Evolutionary conservation across 2,888 invertebrate genomes (phyloP), one percentile per base, ranked within the genome.

Genomic region (Capitulum mitella): DNA sequence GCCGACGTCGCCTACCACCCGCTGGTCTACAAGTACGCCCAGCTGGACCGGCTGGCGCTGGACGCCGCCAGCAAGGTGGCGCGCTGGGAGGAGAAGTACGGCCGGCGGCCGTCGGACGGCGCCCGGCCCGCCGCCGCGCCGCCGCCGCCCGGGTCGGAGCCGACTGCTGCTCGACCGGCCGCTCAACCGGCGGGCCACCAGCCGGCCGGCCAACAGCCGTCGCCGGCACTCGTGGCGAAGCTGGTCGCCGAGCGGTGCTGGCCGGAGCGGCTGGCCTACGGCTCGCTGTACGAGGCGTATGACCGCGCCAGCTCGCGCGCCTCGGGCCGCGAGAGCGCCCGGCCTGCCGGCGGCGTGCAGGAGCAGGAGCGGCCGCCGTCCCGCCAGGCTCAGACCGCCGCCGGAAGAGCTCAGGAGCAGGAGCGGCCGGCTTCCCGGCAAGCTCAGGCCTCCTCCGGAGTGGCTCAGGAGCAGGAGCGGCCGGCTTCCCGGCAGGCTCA

Each of bases 41-140:
- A 46, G 76, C 29, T 76, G 29, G 76, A 48, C 76, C n/a, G 76
- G 32, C 29, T 16, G 5, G 76, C 46, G 0, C 37, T 70, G 70
- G 37, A 70, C 34, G n/a, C 76, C 0, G 29, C 16, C 29, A 46
- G 46, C 29, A 76, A 76, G 46, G 32, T 76, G 32, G 43, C 48
- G 10, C 43, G 32, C 16, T 76, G 76, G 76, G 76, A 76, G 76
- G 46, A 76, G 76, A 76, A 76, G 46, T 76, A 76, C 32, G 76
- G 76, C 29, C n/a, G 46, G 6, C 12, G 10, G 14, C 70, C 37
- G 70, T 0, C 70, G 2, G 58, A 43, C 6, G 43, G 12, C 6
- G 5, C 43, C 43, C 43, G 43, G 12, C 43, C 43, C 43, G 43
- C 6, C 43, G 6, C 6, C 43, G 12, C 43, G 43, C 5, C 43